Percentiles rank a stretch among this genome's conserved stretches.
Evolutionary conservation across 2,797 vertebrate genomes (phyloP).

Genomic region (Pipistrellus kuhlii): DNA sequence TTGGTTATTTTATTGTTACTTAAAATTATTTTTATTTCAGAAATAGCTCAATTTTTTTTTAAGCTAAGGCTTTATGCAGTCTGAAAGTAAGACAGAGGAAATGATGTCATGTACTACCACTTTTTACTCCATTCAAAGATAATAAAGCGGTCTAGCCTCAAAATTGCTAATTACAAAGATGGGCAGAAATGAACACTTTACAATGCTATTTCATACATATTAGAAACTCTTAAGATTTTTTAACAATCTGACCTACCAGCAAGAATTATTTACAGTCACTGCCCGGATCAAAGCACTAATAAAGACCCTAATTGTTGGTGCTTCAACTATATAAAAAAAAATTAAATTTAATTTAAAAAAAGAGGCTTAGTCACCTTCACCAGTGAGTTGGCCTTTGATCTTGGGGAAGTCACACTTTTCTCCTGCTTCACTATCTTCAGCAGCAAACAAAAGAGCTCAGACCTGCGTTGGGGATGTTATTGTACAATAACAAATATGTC

Average conservation of each 20-base stretch:
- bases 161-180: not conserved
- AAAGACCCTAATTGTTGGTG: not conserved
- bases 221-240: not conserved
- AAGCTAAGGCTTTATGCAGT: not conserved
- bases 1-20: not conserved
- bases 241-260: not conserved
- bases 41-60: not conserved
- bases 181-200: not conserved
- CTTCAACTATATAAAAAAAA: not conserved
- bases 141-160: not conserved
- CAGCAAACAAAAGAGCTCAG: not conserved
- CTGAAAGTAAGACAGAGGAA: not conserved
- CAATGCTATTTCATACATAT: not conserved
- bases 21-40: not conserved
- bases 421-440: not conserved
- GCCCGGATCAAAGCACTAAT: not conserved
- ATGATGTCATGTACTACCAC: not conserved
- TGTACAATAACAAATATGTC: not conserved
- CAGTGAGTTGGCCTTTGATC: not conserved
- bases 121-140: not conserved
- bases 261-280: not conserved
- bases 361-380: not conserved
- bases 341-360: not conserved
- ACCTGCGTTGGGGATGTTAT: not conserved
- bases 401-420: constrained; percentile 10